phyloP scores from a whole-genome alignment of 2,888 invertebrate genomes.

The Drosophila ustulata region DNA sequence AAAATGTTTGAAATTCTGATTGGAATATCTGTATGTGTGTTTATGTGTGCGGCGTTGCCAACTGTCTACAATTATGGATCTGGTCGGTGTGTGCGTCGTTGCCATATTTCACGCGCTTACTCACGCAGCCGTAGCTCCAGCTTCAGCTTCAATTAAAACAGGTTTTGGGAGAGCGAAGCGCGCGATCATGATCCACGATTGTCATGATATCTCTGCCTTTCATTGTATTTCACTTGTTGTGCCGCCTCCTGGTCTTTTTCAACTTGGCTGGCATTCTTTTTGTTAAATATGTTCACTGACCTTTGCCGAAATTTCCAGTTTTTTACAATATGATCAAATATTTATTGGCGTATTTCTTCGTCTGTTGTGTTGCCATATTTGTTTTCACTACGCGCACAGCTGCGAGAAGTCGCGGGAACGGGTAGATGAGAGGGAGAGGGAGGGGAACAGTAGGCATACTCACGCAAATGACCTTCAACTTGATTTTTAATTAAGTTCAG shows the following conservation, averaged over 20 bases:
- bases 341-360: constrained; percentile 27
- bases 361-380: constrained; percentile 27
- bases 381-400: constrained; percentile 45
- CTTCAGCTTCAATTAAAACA: constrained; percentile 73
- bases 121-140: constrained; percentile 56
- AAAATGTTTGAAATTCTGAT: constrained; percentile 78
- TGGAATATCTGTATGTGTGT: constrained; percentile 31
- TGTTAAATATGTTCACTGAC: constrained; percentile 78
- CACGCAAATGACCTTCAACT: constrained; percentile 74
- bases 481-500: constrained; percentile 81
- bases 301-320: constrained; percentile 76
- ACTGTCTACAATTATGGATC: constrained; percentile 52
- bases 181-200: constrained; percentile 70
- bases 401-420: constrained; percentile 16
- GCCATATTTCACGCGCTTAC: constrained; percentile 74
- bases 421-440: background rate
- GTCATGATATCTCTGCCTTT: constrained; percentile 47
- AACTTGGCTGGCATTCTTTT: constrained; percentile 55
- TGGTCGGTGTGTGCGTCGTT: constrained; percentile 56
- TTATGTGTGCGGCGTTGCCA: constrained; percentile 52
- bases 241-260: constrained; percentile 20
- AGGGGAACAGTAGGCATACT: constrained; percentile 19
- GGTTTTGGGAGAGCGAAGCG: constrained; percentile 55
- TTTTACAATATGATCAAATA: constrained; percentile 48
- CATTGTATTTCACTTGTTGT: constrained; percentile 47